phyloP scores from a whole-genome alignment of 2,888 invertebrate species.

The Polydesmus complanatus region DNA sequence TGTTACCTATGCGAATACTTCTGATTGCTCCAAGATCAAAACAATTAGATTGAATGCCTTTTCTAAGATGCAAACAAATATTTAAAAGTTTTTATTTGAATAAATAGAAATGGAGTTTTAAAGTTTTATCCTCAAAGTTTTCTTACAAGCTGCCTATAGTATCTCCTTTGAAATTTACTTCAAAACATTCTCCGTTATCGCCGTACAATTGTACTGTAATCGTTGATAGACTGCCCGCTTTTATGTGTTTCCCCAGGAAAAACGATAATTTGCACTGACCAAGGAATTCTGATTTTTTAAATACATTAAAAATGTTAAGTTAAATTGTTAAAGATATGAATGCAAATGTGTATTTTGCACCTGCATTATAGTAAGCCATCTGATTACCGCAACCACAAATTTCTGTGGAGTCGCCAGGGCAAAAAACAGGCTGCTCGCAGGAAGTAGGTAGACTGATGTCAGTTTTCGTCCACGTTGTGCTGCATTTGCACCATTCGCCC shows the following conservation, averaged over 20 bases:
- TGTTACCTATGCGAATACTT: background rate
- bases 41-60: background rate
- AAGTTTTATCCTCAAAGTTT: background rate
- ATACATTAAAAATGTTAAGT: no score
- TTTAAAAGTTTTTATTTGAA: no score
- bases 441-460: no score
- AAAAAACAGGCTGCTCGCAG: background rate
- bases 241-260: background rate
- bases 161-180: no score
- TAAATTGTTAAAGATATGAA: background rate
- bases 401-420: background rate
- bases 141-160: background rate
- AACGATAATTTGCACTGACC: background rate
- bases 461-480: background rate
- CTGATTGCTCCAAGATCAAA: background rate
- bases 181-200: background rate
- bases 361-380: background rate
- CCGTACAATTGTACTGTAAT: background rate
- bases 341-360: background rate
- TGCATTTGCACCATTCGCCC: background rate
- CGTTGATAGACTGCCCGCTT: background rate
- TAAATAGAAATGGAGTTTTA: no score
- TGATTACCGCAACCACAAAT: background rate
- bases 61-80: background rate
- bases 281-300: background rate